Percentiles rank a stretch among this genome's conserved stretches.
These are phyloP conservation scores for Drosophila willistoni DNA, from an alignment of 1,140 invertebrate species.

Conservation along the genomic window DNA sequence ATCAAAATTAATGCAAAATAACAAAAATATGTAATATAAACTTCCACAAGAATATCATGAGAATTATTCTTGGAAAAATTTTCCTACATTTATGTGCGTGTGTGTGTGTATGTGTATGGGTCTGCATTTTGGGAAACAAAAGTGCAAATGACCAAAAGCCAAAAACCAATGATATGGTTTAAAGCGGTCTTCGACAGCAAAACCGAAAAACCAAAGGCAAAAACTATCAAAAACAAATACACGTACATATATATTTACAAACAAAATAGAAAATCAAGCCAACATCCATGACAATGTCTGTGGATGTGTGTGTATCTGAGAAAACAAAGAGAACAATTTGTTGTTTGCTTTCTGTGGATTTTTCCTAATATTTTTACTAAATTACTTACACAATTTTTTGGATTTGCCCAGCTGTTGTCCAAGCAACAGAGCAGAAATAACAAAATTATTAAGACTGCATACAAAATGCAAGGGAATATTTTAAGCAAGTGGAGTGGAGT, in stretches of 20 bases:
- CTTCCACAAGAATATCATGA: background rate
- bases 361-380: slow-evolving; percentile 73
- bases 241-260: slow-evolving; percentile 44
- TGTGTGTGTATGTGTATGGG: background rate
- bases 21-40: slow-evolving; percentile 1
- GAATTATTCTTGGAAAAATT: background rate
- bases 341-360: slow-evolving; percentile 51
- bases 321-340: slow-evolving; percentile 65
- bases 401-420: slow-evolving; percentile 62
- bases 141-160: slow-evolving; percentile 52
- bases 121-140: slow-evolving; percentile 23
- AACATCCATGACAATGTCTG: background rate
- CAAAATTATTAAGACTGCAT: slow-evolving; percentile 66
- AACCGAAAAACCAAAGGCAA: slow-evolving; percentile 16
- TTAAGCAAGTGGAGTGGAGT: background rate
- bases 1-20: background rate
- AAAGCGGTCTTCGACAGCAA: slow-evolving; percentile 23
- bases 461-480: slow-evolving; percentile 30
- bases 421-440: slow-evolving; percentile 38
- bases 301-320: slow-evolving; percentile 10
- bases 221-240: slow-evolving; percentile 21
- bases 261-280: slow-evolving; percentile 53
- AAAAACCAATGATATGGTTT: slow-evolving; percentile 41
- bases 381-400: slow-evolving; percentile 71
- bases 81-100: background rate